Conservation (phyloP, 2,888 invertebrate species). For the Protophormia terraenovae region DNA sequence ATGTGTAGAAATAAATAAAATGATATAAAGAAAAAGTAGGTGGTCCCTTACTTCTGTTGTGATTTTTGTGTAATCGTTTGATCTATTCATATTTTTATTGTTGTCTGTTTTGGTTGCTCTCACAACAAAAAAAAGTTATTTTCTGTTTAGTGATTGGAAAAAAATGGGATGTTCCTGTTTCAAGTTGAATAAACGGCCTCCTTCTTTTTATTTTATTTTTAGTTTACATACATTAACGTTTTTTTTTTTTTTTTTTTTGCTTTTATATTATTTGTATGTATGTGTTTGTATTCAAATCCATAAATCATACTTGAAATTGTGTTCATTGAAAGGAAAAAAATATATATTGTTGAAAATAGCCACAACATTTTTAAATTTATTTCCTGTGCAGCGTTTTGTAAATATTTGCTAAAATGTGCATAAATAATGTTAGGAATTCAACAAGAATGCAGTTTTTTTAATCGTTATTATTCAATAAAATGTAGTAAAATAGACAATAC, state of each 20-base stretch:
- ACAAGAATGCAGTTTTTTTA: too few species aligned
- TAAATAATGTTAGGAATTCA: background rate
- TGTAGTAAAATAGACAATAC: too few species aligned
- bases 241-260: slow-evolving; percentile 5
- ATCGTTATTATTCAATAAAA: too few species aligned
- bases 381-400: slow-evolving; percentile 28
- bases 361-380: slow-evolving; percentile 39
- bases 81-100: slow-evolving; percentile 38
- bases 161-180: slow-evolving; percentile 70
- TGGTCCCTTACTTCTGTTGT: slow-evolving; percentile 66
- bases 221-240: background rate
- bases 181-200: slow-evolving; percentile 61
- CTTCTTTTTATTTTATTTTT: slow-evolving; percentile 33
- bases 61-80: slow-evolving; percentile 68
- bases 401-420: background rate
- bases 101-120: slow-evolving; percentile 36
- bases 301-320: slow-evolving; percentile 49
- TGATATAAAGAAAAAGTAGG: slow-evolving; percentile 56
- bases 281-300: slow-evolving; percentile 33
- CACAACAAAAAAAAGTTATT: slow-evolving; percentile 41
- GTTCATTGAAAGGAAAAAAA: slow-evolving; percentile 46
- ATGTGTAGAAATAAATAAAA: too few species aligned
- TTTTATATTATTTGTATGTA: background rate
- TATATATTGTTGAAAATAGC: slow-evolving; percentile 45
- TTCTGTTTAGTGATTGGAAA: slow-evolving; percentile 62